Evolutionary conservation across 2,113 vertebrate species (phyloP), one percentile per base, ranked within the genome.

Genomic region (Heterotis niloticus): DNA sequence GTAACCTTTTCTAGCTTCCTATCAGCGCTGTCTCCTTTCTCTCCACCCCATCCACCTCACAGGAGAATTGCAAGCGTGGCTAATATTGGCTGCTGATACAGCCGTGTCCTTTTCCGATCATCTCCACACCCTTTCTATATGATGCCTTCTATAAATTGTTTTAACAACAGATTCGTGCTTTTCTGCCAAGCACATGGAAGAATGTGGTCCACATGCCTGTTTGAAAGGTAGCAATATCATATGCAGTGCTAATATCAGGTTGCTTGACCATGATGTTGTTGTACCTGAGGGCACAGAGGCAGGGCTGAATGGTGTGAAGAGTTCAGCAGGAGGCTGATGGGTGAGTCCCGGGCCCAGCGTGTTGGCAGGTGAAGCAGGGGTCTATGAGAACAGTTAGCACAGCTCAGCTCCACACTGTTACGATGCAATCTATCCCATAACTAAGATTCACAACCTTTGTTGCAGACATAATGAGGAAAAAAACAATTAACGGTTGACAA

Each of bases 251-350:
- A 44, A 7, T 14, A 67, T 29, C 3, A 52, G 23, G 13, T 17
- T 51, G 0, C 13, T 11, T 10, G 64, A 17, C 62, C 10, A 72
- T 82, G 78, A 70, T 57, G 81, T 79, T 89, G 88, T 89, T 89
- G 88, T 89, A 99, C 97, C 97, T 98, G 97, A 98, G 96, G 97
- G 97, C 92, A 99, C 94, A 84, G 96, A 95, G 91, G 96, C 92
- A 79, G 96, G 93, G 90, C 94, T 94, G 88, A 96, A 99, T 88
- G 96, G 91, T 89, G 95, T 88, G 82, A 96, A 98, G 88, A 98
- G 90, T 83, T 98, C 96, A 51, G 96, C 89, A 83, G 96, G 94
- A 82, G 94, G 94, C 85, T 96, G 94, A 90, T 96, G 94, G 86
- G 94, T 94, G 90, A 94, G 93, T 87, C 93, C 92, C 73, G 93